Conservation (phyloP, 1,140 invertebrate genomes). For the Melitaea cinxia region DNA sequence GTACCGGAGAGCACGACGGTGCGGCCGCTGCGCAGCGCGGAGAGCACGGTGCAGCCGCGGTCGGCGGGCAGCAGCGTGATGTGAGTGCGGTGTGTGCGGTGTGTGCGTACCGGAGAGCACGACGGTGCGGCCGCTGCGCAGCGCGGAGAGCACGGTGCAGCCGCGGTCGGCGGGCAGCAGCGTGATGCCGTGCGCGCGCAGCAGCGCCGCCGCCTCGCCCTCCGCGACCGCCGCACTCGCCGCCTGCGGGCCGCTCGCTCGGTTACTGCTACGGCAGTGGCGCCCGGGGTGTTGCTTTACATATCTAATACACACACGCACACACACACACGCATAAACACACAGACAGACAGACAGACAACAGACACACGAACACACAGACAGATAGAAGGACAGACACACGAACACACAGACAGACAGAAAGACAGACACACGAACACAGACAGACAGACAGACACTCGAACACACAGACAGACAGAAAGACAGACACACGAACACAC, state of each 20-base stretch:
- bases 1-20: conserved; percentile 65
- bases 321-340: too few relatives aligned
- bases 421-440: too few relatives aligned
- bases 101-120: conserved; percentile 52
- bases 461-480: too few relatives aligned
- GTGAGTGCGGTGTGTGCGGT: conserved; percentile 48
- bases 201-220: conserved; percentile 83
- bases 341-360: too few relatives aligned
- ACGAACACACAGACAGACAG: too few relatives aligned
- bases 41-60: conserved; percentile 59
- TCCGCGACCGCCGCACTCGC: conserved; percentile 87
- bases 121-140: conserved; percentile 66
- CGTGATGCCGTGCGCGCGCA: conserved; percentile 89
- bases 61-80: conserved; percentile 84
- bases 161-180: conserved; percentile 71
- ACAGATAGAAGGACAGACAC: too few relatives aligned
- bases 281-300: too few relatives aligned
- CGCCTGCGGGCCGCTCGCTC: conserved; percentile 46
- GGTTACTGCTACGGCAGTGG: too few relatives aligned
- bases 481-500: too few relatives aligned
- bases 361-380: too few relatives aligned
- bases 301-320: too few relatives aligned
- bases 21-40: conserved; percentile 63
- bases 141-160: conserved; percentile 60
- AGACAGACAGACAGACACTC: too few relatives aligned